These are phyloP conservation scores for Baryphthengus martii DNA, from an alignment of 2,113 vertebrate species.

Conservation along the genomic window DNA sequence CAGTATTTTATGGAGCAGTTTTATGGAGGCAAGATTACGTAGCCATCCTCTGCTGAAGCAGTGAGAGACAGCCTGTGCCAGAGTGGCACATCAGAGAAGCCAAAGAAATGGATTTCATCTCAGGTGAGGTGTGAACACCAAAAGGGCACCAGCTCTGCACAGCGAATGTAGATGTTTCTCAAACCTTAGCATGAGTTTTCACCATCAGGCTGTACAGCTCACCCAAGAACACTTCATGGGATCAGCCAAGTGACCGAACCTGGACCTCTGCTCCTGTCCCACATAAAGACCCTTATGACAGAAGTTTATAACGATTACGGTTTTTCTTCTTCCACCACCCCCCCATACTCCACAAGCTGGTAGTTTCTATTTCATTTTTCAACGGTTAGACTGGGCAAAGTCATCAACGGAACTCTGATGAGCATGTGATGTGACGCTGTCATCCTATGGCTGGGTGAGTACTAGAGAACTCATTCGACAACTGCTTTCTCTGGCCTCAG, in stretches of 20 bases:
- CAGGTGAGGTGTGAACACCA: background rate
- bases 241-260: background rate
- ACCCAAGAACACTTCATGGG: background rate
- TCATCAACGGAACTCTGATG: background rate
- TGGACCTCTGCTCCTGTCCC: background rate
- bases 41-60: background rate
- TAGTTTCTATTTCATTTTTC: background rate
- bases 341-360: background rate
- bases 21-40: background rate
- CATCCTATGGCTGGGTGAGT: background rate
- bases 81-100: background rate
- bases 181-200: background rate
- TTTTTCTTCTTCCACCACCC: background rate
- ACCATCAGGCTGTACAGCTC: background rate
- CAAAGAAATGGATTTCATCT: background rate
- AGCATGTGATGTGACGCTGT: background rate
- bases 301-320: accelerated
- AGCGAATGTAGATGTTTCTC: background rate
- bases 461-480: background rate
- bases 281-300: background rate
- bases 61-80: background rate
- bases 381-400: background rate
- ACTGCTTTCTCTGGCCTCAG: background rate
- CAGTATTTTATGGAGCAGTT: background rate
- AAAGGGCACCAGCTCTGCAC: background rate